A percentile compares a stretch with the other conserved stretches of the same genome.
Evolutionary conservation across 2,797 vertebrate genomes (phyloP).

Genomic region (Enteromius radiatus): DNA sequence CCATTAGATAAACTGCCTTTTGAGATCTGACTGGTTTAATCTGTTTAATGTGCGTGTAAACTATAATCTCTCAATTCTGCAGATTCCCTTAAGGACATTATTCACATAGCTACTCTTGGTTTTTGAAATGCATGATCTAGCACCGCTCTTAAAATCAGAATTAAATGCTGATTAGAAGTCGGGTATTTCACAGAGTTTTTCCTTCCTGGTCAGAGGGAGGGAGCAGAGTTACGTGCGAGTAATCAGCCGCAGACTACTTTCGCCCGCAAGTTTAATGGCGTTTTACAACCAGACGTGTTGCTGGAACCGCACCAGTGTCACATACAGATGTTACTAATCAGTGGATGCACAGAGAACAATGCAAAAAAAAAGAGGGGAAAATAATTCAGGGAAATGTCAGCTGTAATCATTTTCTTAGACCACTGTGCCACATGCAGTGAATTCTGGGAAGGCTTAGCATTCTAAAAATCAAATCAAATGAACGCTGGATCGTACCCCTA

Average conservation of each 20-base stretch:
- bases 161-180: conserved; percentile 68
- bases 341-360: conserved; percentile 19
- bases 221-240: conserved; percentile 1
- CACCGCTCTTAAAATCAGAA: conserved; percentile 73
- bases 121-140: conserved; percentile 77
- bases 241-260: conserved; percentile 31
- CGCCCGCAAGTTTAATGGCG: background rate
- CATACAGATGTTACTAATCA: conserved; percentile 42
- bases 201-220: conserved; percentile 47
- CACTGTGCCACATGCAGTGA: conserved; percentile 17
- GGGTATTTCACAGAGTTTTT: conserved; percentile 66
- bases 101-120: conserved; percentile 73
- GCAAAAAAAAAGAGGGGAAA: background rate
- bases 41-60: conserved; percentile 84
- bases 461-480: conserved; percentile 7
- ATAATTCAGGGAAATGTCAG: conserved; percentile 22
- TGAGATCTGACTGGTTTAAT: conserved; percentile 81
- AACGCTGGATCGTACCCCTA: background rate
- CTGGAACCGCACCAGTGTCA: conserved; percentile 2
- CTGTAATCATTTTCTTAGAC: background rate
- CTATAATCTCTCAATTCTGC: conserved; percentile 81
- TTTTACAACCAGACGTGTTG: conserved; percentile 10
- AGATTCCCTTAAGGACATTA: conserved; percentile 82
- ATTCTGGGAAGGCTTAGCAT: conserved; percentile 17
- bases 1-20: conserved; percentile 84